Percentiles rank a stretch among this genome's conserved stretches.
Conservation (phyloP, 2,113 vertebrate genomes). For the Saccopteryx bilineata region DNA sequence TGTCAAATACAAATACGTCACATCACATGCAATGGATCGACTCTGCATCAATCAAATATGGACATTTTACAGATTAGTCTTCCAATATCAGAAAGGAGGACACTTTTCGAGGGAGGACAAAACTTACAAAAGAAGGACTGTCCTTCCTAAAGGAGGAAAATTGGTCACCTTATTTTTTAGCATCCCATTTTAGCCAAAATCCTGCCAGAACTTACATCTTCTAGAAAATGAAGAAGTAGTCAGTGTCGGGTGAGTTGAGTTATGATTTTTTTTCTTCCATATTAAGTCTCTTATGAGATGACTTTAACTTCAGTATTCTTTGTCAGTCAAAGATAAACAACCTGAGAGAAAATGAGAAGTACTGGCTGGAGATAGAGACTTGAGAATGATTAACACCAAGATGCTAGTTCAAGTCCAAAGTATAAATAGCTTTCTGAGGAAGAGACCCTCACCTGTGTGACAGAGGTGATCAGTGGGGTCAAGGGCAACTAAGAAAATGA, state of each 20-base stretch:
- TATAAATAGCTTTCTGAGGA: background rate
- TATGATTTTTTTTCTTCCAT: background rate
- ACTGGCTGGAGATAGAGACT: background rate
- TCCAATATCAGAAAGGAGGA: too few relatives aligned
- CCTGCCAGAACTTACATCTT: background rate
- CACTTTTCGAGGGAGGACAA: too few relatives aligned
- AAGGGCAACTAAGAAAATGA: background rate
- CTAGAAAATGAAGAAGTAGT: background rate
- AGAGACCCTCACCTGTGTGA: background rate
- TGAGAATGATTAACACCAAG: background rate
- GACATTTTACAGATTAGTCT: too few relatives aligned
- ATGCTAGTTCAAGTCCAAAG: background rate
- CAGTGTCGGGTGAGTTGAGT: background rate
- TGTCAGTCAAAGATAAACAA: background rate
- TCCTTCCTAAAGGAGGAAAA: too few relatives aligned
- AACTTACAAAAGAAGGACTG: too few relatives aligned
- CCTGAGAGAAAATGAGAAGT: background rate
- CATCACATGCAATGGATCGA: too few relatives aligned
- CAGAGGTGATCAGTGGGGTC: background rate
- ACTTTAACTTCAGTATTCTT: slow-evolving; percentile 2
- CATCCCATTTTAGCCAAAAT: background rate
- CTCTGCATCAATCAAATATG: too few relatives aligned
- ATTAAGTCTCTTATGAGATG: background rate
- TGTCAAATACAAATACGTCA: too few relatives aligned
- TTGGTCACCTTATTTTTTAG: background rate